Evolutionary conservation across 2,113 vertebrate genomes (phyloP).

Genomic region (Anser brachyrhynchus): DNA sequence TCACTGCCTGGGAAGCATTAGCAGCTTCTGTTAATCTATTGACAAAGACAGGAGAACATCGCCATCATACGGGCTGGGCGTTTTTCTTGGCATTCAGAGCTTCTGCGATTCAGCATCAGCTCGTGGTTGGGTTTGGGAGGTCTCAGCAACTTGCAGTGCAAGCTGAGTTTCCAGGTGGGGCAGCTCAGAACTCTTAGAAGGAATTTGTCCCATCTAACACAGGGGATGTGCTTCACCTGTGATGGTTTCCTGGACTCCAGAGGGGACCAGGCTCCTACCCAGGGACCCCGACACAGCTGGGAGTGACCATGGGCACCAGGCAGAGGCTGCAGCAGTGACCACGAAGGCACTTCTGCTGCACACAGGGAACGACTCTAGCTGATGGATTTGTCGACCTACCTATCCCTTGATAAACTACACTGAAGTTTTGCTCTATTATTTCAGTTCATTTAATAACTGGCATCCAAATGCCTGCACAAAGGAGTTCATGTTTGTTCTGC

Average conservation of each 20-base stretch:
- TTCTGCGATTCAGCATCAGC: background rate
- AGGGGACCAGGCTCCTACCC: background rate
- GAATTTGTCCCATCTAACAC: background rate
- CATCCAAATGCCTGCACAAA: background rate
- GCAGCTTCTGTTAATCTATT: background rate
- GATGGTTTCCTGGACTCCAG: background rate
- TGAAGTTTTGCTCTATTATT: background rate
- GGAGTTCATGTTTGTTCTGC: background rate
- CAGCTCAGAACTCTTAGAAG: background rate
- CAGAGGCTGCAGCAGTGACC: background rate
- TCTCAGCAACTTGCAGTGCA: background rate
- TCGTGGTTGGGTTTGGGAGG: background rate
- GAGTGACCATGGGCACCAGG: background rate
- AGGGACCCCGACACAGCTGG: background rate
- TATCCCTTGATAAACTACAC: background rate
- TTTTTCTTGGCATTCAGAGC: background rate
- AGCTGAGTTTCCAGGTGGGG: background rate
- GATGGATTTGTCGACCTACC: background rate
- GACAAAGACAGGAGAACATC: background rate
- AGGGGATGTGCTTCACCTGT: background rate
- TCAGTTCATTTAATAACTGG: background rate
- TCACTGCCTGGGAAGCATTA: background rate
- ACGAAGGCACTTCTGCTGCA: background rate
- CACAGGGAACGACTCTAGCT: background rate
- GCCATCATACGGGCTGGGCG: background rate